phyloP scores from a whole-genome alignment of 2,888 invertebrate species.

The Merodon equestris region DNA sequence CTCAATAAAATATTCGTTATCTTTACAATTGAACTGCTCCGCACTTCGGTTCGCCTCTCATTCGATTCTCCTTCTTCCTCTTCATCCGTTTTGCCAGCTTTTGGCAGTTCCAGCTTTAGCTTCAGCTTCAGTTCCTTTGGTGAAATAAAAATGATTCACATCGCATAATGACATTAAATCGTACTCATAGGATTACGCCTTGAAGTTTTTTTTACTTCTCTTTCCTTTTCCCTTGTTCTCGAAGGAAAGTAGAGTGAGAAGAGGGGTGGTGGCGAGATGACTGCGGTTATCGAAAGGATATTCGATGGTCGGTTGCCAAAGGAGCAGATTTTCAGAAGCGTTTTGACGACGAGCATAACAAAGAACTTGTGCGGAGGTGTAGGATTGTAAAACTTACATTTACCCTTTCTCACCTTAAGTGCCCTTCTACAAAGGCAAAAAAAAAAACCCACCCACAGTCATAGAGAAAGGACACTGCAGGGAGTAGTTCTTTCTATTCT shows the following conservation, averaged over 20 bases:
- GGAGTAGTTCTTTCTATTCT: constrained; percentile 24
- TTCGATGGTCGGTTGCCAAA: constrained; percentile 61
- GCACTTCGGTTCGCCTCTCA: not conserved
- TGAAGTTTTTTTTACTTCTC: constrained; percentile 17
- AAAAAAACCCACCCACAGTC: not conserved
- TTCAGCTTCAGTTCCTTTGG: constrained; percentile 7
- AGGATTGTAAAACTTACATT: constrained; percentile 62
- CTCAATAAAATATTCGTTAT: constrained; percentile 69
- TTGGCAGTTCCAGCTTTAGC: constrained; percentile 2
- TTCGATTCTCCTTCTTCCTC: constrained; percentile 32
- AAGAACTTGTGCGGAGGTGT: constrained; percentile 65
- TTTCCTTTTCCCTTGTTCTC: constrained; percentile 15
- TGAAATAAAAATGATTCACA: constrained; percentile 64
- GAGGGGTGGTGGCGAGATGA: constrained; percentile 8
- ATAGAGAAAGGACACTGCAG: constrained; percentile 1
- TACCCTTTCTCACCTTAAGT: constrained; percentile 53
- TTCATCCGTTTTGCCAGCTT: constrained; percentile 10
- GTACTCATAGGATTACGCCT: constrained; percentile 65
- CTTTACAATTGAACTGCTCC: constrained; percentile 39
- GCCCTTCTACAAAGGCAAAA: too few species aligned
- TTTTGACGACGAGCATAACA: constrained; percentile 28
- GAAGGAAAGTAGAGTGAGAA: constrained; percentile 41
- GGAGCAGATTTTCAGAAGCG: constrained; percentile 15
- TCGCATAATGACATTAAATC: constrained; percentile 67
- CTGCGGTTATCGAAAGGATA: constrained; percentile 62